Evolutionary conservation across 2,797 vertebrate species (phyloP).

Genomic region (Tragopan temminckii): DNA sequence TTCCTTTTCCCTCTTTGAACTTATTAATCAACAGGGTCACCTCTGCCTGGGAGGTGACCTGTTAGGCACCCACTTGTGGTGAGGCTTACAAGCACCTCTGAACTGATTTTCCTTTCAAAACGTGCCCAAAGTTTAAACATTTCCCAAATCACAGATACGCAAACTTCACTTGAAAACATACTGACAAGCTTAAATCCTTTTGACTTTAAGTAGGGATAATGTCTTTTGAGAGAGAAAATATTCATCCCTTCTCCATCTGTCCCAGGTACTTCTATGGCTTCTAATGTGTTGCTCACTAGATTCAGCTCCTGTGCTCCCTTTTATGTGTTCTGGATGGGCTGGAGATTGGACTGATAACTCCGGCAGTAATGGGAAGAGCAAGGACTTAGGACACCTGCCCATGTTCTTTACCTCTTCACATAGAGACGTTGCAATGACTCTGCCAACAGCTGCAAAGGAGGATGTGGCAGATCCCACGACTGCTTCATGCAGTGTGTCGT

Average conservation of each 20-base stretch:
- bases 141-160: neutral
- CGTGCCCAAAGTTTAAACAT: fast-evolving
- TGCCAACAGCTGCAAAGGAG: neutral
- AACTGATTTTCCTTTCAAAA: neutral
- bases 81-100: neutral
- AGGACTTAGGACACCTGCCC: neutral
- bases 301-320: neutral
- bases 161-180: neutral
- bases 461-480: neutral
- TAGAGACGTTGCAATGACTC: neutral
- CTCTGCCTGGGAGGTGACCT: neutral
- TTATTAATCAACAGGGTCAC: neutral
- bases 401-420: fast-evolving
- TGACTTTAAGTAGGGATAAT: neutral
- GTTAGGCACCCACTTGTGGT: neutral
- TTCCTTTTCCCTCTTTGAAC: neutral
- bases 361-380: neutral
- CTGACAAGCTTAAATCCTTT: neutral
- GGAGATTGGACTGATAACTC: fast-evolving
- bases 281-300: fast-evolving
- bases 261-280: neutral
- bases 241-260: neutral
- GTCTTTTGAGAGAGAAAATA: neutral
- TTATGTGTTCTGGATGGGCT: neutral
- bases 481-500: fast-evolving